These are phyloP conservation scores for Phoebastria nigripes DNA, from an alignment of 2,797 vertebrate genomes.

Conservation along the genomic window DNA sequence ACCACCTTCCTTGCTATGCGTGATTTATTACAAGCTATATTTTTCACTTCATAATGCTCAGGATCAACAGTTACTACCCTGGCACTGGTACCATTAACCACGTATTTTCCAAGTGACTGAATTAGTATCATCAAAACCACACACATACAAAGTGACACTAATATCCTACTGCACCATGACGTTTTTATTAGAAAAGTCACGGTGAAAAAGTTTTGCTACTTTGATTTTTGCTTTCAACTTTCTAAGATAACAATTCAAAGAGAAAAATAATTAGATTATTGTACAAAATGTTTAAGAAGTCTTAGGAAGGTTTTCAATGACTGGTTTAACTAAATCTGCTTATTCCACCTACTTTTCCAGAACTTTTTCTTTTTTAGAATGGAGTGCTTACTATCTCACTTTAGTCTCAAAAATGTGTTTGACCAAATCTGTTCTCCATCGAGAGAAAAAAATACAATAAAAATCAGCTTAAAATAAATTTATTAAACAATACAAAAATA, in stretches of 20 bases:
- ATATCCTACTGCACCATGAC: not conserved
- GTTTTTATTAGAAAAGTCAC: not conserved
- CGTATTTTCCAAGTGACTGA: not conserved
- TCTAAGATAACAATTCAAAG: not conserved
- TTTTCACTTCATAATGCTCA: not conserved
- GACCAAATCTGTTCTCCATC: conserved; percentile 4
- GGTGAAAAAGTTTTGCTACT: not conserved
- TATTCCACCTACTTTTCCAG: not conserved
- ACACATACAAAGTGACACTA: not conserved
- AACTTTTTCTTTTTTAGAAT: not conserved
- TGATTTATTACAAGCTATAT: not conserved
- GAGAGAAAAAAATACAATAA: conserved; percentile 71
- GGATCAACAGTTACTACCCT: not conserved
- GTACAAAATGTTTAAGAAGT: not conserved
- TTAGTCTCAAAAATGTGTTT: not conserved
- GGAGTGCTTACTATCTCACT: not conserved
- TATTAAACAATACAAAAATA: conserved; percentile 83
- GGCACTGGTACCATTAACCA: not conserved
- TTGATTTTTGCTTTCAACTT: not conserved
- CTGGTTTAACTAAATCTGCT: not conserved
- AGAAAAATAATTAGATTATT: not conserved
- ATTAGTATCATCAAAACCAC: not conserved
- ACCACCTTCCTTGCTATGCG: fast-evolving
- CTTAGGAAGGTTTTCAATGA: not conserved
- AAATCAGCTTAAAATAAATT: conserved; percentile 81